A percentile compares a stretch with the other conserved stretches of the same genome.
Evolutionary conservation across 2,888 invertebrate genomes (phyloP).

Genomic region (Agonopterix alstromeriana): DNA sequence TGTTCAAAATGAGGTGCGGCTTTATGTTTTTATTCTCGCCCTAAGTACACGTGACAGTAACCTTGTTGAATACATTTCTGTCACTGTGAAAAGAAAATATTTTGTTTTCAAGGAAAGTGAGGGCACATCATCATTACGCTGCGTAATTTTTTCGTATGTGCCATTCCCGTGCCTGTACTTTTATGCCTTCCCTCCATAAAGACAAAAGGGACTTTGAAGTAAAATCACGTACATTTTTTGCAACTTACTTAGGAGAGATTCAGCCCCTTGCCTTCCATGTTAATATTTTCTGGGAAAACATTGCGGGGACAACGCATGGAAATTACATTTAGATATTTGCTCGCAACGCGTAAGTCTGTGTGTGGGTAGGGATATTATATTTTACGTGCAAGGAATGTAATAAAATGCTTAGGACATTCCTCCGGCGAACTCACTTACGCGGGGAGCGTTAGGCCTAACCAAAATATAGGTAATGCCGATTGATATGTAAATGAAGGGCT

Average conservation of each 20-base stretch:
- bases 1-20: no score
- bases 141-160: constrained; percentile 74
- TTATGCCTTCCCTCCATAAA: constrained; percentile 73
- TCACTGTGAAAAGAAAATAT: constrained; percentile 68
- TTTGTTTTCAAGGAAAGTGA: constrained; percentile 67
- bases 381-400: constrained; percentile 75
- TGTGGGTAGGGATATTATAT: constrained; percentile 74
- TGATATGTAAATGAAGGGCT: constrained; percentile 67
- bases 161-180: constrained; percentile 71
- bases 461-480: constrained; percentile 59
- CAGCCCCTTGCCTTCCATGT: constrained; percentile 74
- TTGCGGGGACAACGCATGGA: constrained; percentile 76
- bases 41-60: constrained; percentile 24
- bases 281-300: constrained; percentile 77
- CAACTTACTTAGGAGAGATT: constrained; percentile 77
- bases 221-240: constrained; percentile 78
- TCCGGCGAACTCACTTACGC: constrained; percentile 18
- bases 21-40: no score
- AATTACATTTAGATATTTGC: constrained; percentile 77
- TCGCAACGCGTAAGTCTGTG: constrained; percentile 67
- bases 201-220: constrained; percentile 77
- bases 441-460: constrained; percentile 20
- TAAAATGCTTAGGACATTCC: constrained; percentile 61
- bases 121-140: constrained; percentile 74
- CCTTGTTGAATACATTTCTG: constrained; percentile 62